These are phyloP conservation scores for Poecilus cupreus DNA, from an alignment of 2,888 invertebrate species.

Conservation along the genomic window DNA sequence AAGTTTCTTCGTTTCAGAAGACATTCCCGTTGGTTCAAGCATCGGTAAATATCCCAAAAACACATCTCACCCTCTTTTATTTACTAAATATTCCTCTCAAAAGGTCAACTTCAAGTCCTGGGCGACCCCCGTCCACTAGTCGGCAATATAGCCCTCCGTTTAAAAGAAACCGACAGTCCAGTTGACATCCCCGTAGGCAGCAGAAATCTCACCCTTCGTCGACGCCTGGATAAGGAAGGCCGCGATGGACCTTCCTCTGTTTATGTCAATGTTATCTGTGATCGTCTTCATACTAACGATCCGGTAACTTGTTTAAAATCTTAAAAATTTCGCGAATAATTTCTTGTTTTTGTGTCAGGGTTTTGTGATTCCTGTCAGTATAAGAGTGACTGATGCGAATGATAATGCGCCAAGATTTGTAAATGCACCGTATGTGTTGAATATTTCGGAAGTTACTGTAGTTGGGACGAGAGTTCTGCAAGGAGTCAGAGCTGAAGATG, in stretches of 20 bases:
- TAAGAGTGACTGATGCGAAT: constrained; percentile 92
- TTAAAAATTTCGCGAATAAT: constrained; percentile 11
- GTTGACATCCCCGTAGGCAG: constrained; percentile 85
- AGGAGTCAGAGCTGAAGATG: constrained; percentile 86
- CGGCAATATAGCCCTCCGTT: constrained; percentile 86
- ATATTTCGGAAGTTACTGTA: constrained; percentile 88
- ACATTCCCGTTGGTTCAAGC: constrained; percentile 85
- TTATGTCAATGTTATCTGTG: constrained; percentile 90
- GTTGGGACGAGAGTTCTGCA: constrained; percentile 84
- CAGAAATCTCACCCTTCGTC: constrained; percentile 86
- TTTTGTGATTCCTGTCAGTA: constrained; percentile 87
- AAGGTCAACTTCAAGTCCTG: constrained; percentile 83
- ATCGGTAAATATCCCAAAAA: constrained; percentile 77
- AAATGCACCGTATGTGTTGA: constrained; percentile 87
- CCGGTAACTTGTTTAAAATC: constrained; percentile 74
- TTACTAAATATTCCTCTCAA: constrained; percentile 17
- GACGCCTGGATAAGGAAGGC: constrained; percentile 90
- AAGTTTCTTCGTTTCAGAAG: constrained; percentile 93
- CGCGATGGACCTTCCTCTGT: constrained; percentile 88
- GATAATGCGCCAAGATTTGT: constrained; percentile 91
- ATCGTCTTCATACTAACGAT: constrained; percentile 84
- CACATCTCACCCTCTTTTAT: not conserved
- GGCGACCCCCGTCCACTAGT: constrained; percentile 83
- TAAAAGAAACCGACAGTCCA: constrained; percentile 88
- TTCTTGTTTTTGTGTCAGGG: constrained; percentile 72